phyloP scores from a whole-genome alignment of 2,113 vertebrate genomes.

The Gambusia affinis region DNA sequence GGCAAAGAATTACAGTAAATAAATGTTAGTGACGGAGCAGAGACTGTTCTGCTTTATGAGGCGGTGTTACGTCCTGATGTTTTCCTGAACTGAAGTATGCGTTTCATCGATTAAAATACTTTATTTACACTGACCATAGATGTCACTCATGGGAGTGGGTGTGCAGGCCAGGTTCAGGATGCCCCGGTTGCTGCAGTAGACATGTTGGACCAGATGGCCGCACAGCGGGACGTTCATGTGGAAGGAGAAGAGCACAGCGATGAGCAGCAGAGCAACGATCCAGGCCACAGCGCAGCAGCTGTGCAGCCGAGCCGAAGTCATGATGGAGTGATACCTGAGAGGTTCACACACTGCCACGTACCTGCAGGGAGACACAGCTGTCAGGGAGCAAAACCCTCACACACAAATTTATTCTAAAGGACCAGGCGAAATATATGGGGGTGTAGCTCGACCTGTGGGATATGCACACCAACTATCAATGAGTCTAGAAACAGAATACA shows the following conservation, averaged over 20 bases:
- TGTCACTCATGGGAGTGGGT: constrained; percentile 40
- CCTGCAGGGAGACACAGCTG: constrained; percentile 29
- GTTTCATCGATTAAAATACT: too few species aligned
- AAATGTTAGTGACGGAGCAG: background rate
- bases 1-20: background rate
- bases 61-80: too few species aligned
- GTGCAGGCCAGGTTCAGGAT: constrained; percentile 63
- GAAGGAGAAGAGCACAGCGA: constrained; percentile 53
- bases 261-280: constrained; percentile 40
- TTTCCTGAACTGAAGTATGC: too few species aligned
- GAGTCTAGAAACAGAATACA: too few species aligned
- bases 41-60: background rate
- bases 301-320: constrained; percentile 54
- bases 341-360: constrained; percentile 65
- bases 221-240: constrained; percentile 55
- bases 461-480: too few species aligned
- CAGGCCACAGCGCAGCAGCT: constrained; percentile 54
- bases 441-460: too few species aligned
- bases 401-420: too few species aligned
- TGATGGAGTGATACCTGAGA: constrained; percentile 67
- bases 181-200: constrained; percentile 66
- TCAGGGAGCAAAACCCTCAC: too few species aligned
- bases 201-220: constrained; percentile 44
- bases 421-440: too few species aligned
- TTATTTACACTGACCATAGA: constrained; percentile 56